These are phyloP conservation scores for Rallus crepitans DNA, from an alignment of 2,797 vertebrate genomes.

Conservation along the genomic window DNA sequence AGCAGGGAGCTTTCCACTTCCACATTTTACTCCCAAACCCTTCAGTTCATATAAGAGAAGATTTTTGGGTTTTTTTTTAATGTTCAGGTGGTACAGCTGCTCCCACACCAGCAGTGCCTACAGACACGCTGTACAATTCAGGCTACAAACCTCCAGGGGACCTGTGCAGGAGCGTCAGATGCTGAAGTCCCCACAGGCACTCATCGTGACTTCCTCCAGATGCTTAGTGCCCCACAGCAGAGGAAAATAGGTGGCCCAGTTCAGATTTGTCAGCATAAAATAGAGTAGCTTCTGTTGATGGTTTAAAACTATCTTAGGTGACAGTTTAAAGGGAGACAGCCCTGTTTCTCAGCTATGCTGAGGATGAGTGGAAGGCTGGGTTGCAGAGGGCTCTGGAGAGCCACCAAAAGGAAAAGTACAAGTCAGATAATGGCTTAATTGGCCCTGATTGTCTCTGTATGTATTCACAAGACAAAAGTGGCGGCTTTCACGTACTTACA, in stretches of 20 bases:
- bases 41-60: rapidly evolving
- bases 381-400: not conserved
- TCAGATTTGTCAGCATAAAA: not conserved
- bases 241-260: not conserved
- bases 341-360: rapidly evolving
- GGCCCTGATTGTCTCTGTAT: rapidly evolving
- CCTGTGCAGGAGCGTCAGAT: not conserved
- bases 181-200: not conserved
- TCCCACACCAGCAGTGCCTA: not conserved
- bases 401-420: not conserved
- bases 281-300: not conserved
- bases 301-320: too few relatives aligned
- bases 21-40: not conserved
- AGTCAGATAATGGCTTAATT: not conserved
- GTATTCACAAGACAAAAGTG: rapidly evolving
- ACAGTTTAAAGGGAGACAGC: not conserved
- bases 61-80: not conserved
- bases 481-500: not conserved
- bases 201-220: rapidly evolving
- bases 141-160: not conserved
- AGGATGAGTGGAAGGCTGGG: rapidly evolving
- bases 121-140: not conserved
- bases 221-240: not conserved
- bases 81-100: rapidly evolving
- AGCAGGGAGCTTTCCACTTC: not conserved